A percentile compares a stretch with the other conserved stretches of the same genome.
phyloP scores from a whole-genome alignment of 35 echinoderm and acorn worm genomes.

The Amphiura filiformis region DNA sequence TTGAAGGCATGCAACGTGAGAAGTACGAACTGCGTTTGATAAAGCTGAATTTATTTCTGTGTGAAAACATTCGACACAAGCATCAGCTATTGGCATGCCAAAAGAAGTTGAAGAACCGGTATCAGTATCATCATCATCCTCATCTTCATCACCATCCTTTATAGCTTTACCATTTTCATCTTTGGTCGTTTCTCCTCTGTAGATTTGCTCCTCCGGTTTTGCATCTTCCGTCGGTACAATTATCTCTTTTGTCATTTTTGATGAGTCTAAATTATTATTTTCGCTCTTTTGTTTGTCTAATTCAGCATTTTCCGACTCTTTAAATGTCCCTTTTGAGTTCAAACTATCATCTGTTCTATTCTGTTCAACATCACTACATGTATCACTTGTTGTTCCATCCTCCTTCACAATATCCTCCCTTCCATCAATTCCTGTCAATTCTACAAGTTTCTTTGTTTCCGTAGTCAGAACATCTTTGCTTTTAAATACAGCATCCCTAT shows the following conservation, averaged over 20 bases:
- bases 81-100: not conserved
- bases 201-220: too few relatives aligned
- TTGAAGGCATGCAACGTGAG: constrained; percentile 19
- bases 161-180: not conserved
- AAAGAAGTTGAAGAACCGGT: not conserved
- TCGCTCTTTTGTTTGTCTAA: too few relatives aligned
- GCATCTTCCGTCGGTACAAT: too few relatives aligned
- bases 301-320: too few relatives aligned
- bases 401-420: not conserved
- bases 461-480: not conserved
- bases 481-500: not conserved
- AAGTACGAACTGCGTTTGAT: constrained; percentile 12
- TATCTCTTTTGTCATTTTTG: too few relatives aligned
- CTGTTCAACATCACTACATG: too few relatives aligned
- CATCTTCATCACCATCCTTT: not conserved
- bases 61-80: constrained; percentile 30
- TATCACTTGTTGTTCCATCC: too few relatives aligned
- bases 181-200: too few relatives aligned
- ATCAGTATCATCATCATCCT: not conserved
- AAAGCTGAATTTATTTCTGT: constrained; percentile 1
- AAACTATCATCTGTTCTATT: too few relatives aligned
- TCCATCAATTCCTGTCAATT: too few relatives aligned
- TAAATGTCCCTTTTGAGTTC: too few relatives aligned
- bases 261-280: too few relatives aligned
- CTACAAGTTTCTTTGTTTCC: not conserved